These are phyloP conservation scores for Gymnoscelis rufifasciata DNA, from an alignment of 2,888 invertebrate genomes.

Conservation along the genomic window DNA sequence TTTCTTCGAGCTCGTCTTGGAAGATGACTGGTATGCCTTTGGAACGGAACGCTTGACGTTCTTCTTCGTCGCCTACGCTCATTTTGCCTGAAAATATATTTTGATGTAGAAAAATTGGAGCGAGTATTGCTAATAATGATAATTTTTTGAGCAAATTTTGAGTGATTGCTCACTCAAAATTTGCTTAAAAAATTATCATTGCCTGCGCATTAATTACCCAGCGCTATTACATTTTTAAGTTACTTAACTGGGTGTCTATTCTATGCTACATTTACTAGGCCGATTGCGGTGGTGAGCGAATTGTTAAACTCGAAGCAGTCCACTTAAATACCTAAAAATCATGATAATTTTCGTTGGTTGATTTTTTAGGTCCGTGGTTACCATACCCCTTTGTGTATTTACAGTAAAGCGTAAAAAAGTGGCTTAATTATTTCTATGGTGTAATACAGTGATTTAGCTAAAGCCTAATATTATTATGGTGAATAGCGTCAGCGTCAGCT, in stretches of 20 bases:
- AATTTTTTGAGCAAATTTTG: too few relatives aligned
- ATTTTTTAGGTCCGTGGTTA: constrained; percentile 3
- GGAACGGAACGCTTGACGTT: constrained; percentile 89
- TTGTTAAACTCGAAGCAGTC: not conserved
- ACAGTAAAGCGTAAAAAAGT: constrained; percentile 20
- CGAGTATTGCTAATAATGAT: not conserved
- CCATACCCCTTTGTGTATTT: constrained; percentile 23
- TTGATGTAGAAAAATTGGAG: too few relatives aligned
- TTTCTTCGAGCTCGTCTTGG: constrained; percentile 96
- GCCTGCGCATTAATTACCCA: too few relatives aligned
- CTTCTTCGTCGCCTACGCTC: constrained; percentile 86
- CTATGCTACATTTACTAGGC: not conserved
- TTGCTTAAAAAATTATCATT: too few relatives aligned
- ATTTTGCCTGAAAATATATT: constrained; percentile 79
- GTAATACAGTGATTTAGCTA: constrained; percentile 19
- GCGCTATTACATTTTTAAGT: too few relatives aligned
- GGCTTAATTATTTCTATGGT: constrained; percentile 13
- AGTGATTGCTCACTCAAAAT: too few relatives aligned
- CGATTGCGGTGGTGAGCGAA: not conserved
- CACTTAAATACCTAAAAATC: not conserved
- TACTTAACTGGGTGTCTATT: too few relatives aligned
- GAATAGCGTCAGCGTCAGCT: too few relatives aligned
- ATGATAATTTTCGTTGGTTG: too few relatives aligned
- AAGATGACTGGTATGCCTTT: constrained; percentile 97
- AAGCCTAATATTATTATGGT: constrained; percentile 14